A percentile compares a stretch with the other conserved stretches of the same genome.
phyloP scores from a whole-genome alignment of 2,888 invertebrate genomes.

The Ferdinandea cuprea region DNA sequence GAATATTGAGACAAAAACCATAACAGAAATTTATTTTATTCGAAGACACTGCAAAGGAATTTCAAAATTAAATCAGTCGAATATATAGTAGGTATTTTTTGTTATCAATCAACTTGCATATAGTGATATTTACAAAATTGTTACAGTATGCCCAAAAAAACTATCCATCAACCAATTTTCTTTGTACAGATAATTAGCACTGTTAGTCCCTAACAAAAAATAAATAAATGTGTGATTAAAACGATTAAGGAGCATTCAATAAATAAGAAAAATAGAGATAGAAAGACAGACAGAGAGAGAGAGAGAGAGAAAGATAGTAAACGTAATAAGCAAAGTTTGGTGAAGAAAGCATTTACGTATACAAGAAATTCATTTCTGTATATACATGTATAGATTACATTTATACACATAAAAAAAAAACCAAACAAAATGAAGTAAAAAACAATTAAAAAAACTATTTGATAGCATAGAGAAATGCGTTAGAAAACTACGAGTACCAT shows the following conservation, averaged over 20 bases:
- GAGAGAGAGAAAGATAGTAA: neutral
- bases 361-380: neutral
- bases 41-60: conserved; percentile 79
- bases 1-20: conserved; percentile 79
- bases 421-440: neutral
- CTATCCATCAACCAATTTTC: conserved; percentile 8
- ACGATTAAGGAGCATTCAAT: conserved; percentile 10
- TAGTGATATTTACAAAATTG: conserved; percentile 4
- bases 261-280: conserved; percentile 23
- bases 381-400: conserved; percentile 27
- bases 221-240: neutral
- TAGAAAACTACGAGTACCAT: conserved; percentile 5
- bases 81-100: too few relatives aligned
- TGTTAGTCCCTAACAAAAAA: conserved; percentile 3
- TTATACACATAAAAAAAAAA: neutral
- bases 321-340: conserved; percentile 21
- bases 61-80: conserved; percentile 73
- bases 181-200: neutral
- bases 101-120: neutral
- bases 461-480: conserved; percentile 53
- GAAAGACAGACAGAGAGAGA: too few relatives aligned
- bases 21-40: conserved; percentile 81
- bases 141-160: neutral
- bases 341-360: conserved; percentile 8
- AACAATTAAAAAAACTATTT: conserved; percentile 8